Conservation (phyloP, 2,797 vertebrate genomes). For the Anguilla pacifica region DNA sequence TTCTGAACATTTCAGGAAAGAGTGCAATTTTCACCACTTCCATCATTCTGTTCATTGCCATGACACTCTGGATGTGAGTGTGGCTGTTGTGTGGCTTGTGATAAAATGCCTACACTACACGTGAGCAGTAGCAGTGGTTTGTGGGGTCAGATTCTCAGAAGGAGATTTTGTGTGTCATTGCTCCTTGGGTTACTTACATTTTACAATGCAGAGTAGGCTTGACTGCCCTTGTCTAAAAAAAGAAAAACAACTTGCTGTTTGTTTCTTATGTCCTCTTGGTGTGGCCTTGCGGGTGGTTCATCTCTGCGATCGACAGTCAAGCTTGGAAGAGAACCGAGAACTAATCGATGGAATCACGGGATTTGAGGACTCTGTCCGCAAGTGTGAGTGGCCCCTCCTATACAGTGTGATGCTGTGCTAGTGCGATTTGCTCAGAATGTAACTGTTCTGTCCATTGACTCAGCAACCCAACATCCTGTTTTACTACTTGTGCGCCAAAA, state of each 20-base stretch:
- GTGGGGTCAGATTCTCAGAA: neutral
- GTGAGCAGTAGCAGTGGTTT: neutral
- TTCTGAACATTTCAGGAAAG: neutral
- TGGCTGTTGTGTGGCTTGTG: neutral
- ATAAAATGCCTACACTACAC: neutral
- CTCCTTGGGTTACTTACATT: neutral
- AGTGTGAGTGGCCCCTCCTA: constrained; percentile 77
- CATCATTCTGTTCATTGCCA: neutral
- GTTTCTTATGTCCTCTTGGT: constrained; percentile 13
- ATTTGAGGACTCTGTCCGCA: constrained; percentile 91
- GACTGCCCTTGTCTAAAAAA: neutral
- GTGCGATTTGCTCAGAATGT: neutral
- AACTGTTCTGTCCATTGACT: too few relatives aligned
- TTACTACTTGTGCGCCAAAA: too few relatives aligned
- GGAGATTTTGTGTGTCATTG: neutral
- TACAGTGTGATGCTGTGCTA: neutral
- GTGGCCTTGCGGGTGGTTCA: neutral
- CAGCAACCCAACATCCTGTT: too few relatives aligned
- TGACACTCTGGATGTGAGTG: neutral
- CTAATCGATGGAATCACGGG: constrained; percentile 87
- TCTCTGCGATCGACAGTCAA: constrained; percentile 67
- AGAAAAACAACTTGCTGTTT: neutral
- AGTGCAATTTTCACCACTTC: neutral
- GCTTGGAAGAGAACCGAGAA: constrained; percentile 88
- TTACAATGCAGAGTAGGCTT: neutral